phyloP scores from a whole-genome alignment of 1,140 invertebrate genomes.

The Acyrthosiphon pisum region DNA sequence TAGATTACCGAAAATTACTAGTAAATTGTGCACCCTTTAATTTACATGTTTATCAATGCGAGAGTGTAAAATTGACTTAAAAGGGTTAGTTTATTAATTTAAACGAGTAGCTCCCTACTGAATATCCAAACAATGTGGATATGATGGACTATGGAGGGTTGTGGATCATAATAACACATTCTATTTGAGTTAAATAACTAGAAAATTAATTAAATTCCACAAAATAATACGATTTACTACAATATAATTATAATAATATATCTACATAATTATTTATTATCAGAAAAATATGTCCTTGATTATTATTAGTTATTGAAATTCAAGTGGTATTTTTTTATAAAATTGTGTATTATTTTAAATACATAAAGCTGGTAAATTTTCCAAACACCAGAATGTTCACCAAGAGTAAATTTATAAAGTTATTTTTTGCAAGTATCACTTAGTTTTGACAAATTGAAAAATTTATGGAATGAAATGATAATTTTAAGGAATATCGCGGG shows the following conservation, averaged over 20 bases:
- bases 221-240: background rate
- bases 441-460: background rate
- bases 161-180: background rate
- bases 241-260: too few relatives aligned
- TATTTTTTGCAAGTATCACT: background rate
- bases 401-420: background rate
- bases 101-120: background rate
- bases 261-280: background rate
- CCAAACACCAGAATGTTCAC: background rate
- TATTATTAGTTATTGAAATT: background rate
- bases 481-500: background rate
- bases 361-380: background rate
- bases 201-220: background rate
- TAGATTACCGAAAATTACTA: background rate
- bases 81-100: constrained; percentile 18
- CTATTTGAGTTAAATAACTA: background rate
- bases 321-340: background rate
- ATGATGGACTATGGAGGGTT: background rate
- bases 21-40: background rate
- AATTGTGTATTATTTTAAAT: background rate
- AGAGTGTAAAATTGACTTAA: background rate
- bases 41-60: background rate
- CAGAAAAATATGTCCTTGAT: background rate
- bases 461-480: background rate
- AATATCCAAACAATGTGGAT: background rate